Evolutionary conservation across 2,113 vertebrate species (phyloP), one percentile per base, ranked within the genome.

Genomic region (Gambusia affinis): DNA sequence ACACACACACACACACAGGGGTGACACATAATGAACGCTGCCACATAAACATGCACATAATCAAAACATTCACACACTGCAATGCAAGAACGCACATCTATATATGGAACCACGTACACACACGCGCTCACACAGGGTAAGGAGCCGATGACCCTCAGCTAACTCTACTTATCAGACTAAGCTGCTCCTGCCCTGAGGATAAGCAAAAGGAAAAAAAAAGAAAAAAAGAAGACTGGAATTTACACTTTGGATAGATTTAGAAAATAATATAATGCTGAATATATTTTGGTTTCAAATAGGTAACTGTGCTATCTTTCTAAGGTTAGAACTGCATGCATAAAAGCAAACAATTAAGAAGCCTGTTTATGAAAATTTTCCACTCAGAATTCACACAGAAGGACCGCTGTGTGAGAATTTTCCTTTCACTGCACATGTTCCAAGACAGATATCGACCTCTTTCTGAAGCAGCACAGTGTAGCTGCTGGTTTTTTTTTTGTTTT

Each of bases 161-260:
- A 70, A 75, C 87, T 77, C 70, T 37, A 61, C 88, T 90, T 92
- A 92, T 93, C 92, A 70, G 85, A 79, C 60, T 92, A 90, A 92
- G 88, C 89, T 47, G 84, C 64, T 75, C 85, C 85, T 76, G 88
- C 85, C 88, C 87, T 87, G 85, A 75, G 88, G 87, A 86, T 89
- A 84, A 89, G 88, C 87, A 76, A 73, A 80, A 75, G 74, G 68
- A 88, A 88, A 65, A 31, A 31, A 2, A 76, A 73, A 79, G 30
- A 30, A 30, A 75, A 74, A 66, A 89, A 89, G 42, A 91, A 35
- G 78, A 86, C 88, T 81, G 84, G 75, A 91, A 85, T 77, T 62
- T 79, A 90, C 90, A 90, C 83, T 89, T 89, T 87, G 75, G 86
- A 67, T 69, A 87, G 67, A 91, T 90, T 84, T 84, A 80, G 77